Percentiles rank a stretch among this genome's conserved stretches.
Conservation (phyloP, 2,797 vertebrate species). For the Muscicapa striata region DNA sequence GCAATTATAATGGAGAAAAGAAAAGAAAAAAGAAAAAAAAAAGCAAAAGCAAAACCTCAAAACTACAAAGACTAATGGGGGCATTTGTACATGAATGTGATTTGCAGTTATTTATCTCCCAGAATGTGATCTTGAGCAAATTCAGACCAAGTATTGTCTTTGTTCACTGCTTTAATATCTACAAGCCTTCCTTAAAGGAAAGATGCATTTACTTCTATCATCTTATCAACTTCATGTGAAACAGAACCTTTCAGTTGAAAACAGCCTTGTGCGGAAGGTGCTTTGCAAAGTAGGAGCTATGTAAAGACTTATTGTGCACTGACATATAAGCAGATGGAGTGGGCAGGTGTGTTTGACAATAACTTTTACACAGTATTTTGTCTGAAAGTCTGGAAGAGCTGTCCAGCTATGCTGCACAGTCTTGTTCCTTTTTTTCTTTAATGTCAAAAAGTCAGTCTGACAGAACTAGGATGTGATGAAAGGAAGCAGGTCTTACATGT, state of each 20-base stretch:
- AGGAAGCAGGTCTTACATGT: background rate
- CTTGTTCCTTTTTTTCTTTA: background rate
- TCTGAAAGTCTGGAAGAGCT: background rate
- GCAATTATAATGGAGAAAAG: background rate
- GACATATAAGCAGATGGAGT: background rate
- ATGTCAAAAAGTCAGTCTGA: background rate
- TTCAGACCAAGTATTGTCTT: slow-evolving; percentile 11
- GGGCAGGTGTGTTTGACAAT: slow-evolving; percentile 12
- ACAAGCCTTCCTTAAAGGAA: background rate
- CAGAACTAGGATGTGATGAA: background rate
- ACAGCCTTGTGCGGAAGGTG: background rate
- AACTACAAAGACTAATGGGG: background rate
- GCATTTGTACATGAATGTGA: background rate
- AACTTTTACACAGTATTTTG: slow-evolving; percentile 1
- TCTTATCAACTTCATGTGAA: background rate
- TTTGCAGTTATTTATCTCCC: slow-evolving; percentile 2
- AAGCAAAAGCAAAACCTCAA: background rate
- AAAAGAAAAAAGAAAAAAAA: background rate
- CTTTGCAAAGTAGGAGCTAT: background rate
- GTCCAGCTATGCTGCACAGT: background rate
- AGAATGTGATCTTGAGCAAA: slow-evolving; percentile 9
- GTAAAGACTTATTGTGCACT: background rate
- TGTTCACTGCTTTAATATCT: slow-evolving; percentile 3
- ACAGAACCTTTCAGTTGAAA: background rate
- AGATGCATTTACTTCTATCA: background rate